A percentile compares a stretch with the other conserved stretches of the same genome.
phyloP scores from a whole-genome alignment of 2,888 invertebrate species.

The Ectemnius continuus region DNA sequence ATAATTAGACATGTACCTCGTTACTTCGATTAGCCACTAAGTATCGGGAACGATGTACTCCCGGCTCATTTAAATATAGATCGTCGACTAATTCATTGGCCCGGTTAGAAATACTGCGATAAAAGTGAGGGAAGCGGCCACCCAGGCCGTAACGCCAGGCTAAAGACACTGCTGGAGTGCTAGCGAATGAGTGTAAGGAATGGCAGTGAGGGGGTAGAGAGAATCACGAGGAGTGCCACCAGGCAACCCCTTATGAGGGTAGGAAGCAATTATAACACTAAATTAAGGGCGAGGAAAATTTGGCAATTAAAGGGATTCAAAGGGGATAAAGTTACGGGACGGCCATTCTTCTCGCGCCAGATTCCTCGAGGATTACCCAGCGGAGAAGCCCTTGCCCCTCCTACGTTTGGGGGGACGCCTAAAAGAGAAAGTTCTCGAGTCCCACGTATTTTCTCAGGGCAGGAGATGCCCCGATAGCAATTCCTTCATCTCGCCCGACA shows the following conservation, averaged over 20 bases:
- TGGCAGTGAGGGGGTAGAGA: slow-evolving; percentile 49
- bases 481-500: slow-evolving; percentile 3
- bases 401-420: slow-evolving; percentile 14
- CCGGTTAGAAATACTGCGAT: slow-evolving; percentile 57
- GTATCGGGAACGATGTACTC: slow-evolving; percentile 40
- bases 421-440: slow-evolving; percentile 41
- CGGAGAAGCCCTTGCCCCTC: neutral
- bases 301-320: slow-evolving; percentile 76
- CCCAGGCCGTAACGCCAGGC: slow-evolving; percentile 44
- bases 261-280: slow-evolving; percentile 76
- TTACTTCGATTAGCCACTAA: slow-evolving; percentile 34
- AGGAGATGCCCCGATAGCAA: slow-evolving; percentile 12
- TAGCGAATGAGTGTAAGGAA: slow-evolving; percentile 58
- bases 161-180: slow-evolving; percentile 42
- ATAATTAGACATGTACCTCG: slow-evolving; percentile 62
- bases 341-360: slow-evolving; percentile 59
- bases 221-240: slow-evolving; percentile 58
- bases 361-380: slow-evolving; percentile 47
- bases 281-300: slow-evolving; percentile 77
- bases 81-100: slow-evolving; percentile 62
- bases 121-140: slow-evolving; percentile 42
- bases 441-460: neutral
- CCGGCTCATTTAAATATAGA: slow-evolving; percentile 61
- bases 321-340: slow-evolving; percentile 69
- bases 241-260: slow-evolving; percentile 65